Evolutionary conservation across 2,888 invertebrate species (phyloP).

Genomic region (Torymus texanus): DNA sequence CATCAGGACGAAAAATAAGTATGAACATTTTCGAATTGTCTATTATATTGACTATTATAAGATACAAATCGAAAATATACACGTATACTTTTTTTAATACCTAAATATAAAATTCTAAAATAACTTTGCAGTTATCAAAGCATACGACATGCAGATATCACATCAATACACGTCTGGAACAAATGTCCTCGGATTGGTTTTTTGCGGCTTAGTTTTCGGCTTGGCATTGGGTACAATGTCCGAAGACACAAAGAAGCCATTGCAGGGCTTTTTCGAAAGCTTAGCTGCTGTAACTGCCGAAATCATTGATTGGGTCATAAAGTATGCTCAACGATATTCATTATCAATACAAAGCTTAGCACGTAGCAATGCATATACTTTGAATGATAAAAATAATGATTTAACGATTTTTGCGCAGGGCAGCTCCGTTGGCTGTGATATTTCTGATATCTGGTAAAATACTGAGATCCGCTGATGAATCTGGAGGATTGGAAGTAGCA

Average conservation of each 20-base stretch:
- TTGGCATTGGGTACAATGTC: conserved; percentile 92
- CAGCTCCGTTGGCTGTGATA: conserved; percentile 90
- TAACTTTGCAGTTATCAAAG: conserved; percentile 42
- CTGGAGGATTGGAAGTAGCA: conserved; percentile 85
- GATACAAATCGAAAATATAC: too few species aligned
- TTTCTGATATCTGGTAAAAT: conserved; percentile 94
- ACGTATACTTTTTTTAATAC: too few species aligned
- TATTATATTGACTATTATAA: too few species aligned
- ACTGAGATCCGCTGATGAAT: conserved; percentile 77
- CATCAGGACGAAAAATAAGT: conserved; percentile 17
- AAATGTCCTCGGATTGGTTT: conserved; percentile 90
- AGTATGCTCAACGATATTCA: conserved; percentile 76
- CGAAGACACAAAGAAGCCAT: conserved; percentile 82
- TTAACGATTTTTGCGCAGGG: conserved; percentile 76
- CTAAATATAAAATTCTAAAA: background rate
- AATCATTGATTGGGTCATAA: conserved; percentile 95
- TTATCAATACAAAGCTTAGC: background rate
- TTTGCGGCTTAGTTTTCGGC: conserved; percentile 90
- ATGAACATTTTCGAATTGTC: background rate
- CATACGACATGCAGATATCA: conserved; percentile 80
- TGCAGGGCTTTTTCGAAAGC: conserved; percentile 89
- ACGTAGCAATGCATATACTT: too few species aligned
- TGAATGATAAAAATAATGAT: too few species aligned
- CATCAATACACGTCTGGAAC: conserved; percentile 84
- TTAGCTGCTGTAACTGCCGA: conserved; percentile 95